Evolutionary conservation across 2,113 vertebrate species (phyloP).

Genomic region (Spea multiplicata): DNA sequence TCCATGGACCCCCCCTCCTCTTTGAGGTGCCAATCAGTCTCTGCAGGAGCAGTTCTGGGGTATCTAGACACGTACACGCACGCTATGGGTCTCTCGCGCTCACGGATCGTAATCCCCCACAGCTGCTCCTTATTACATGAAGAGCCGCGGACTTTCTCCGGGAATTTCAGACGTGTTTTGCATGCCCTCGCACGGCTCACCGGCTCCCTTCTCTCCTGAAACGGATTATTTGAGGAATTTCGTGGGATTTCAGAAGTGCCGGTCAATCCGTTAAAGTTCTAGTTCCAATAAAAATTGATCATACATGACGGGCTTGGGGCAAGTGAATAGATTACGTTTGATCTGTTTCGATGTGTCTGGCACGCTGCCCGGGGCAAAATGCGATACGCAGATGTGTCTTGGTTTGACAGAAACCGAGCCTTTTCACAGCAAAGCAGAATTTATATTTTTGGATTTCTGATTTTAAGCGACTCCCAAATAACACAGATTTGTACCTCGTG

Average conservation of each 20-base stretch:
- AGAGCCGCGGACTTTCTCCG: slow-evolving; percentile 29
- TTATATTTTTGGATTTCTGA: too few species aligned
- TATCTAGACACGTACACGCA: slow-evolving; percentile 16
- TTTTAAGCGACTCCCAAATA: too few species aligned
- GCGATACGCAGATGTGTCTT: slow-evolving; percentile 6
- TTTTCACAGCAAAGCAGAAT: too few species aligned
- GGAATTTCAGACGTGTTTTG: slow-evolving; percentile 31
- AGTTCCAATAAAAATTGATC: background rate
- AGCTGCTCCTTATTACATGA: slow-evolving; percentile 38
- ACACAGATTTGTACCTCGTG: too few species aligned
- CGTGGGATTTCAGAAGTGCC: slow-evolving; percentile 13
- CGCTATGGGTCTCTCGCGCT: slow-evolving; percentile 24
- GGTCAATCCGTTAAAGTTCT: slow-evolving; percentile 2
- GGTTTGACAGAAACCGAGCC: too few species aligned
- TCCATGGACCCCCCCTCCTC: too few species aligned
- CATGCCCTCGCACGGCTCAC: background rate
- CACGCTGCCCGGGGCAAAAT: background rate
- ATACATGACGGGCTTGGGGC: background rate
- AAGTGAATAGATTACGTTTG: background rate
- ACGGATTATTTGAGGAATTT: slow-evolving; percentile 23
- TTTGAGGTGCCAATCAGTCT: background rate
- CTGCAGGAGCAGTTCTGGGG: background rate
- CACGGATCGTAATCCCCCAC: slow-evolving; percentile 30
- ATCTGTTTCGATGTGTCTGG: background rate
- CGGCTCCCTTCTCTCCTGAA: slow-evolving; percentile 12